Evolutionary conservation across 2,888 invertebrate genomes (phyloP).

Genomic region (Lasioglossum leucozonium): DNA sequence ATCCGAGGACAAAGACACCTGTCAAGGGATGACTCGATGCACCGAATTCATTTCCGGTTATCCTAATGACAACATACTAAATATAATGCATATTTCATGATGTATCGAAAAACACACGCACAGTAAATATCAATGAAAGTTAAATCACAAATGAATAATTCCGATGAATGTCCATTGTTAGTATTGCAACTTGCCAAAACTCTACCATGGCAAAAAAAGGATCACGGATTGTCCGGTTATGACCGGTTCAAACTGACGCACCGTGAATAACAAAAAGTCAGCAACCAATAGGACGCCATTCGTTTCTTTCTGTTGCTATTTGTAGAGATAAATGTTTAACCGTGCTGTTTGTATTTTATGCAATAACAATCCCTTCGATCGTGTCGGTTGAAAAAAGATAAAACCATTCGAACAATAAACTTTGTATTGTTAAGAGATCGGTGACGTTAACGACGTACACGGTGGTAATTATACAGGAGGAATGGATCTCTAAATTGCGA

Average conservation of each 20-base stretch:
- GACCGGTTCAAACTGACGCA: conserved; percentile 74
- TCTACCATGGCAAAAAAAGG: conserved; percentile 32
- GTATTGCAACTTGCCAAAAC: conserved; percentile 33
- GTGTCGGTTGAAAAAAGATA: not conserved
- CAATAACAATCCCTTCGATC: not conserved
- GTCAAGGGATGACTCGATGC: not conserved
- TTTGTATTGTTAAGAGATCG: conserved; percentile 3
- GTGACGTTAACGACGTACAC: not conserved
- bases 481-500: not conserved
- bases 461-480: not conserved
- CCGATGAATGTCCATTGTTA: not conserved
- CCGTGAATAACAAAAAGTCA: conserved; percentile 60
- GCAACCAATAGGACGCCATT: conserved; percentile 49
- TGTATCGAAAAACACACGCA: not conserved
- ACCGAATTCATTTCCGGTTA: not conserved
- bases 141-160: not conserved
- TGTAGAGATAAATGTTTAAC: conserved; percentile 4
- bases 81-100: not conserved
- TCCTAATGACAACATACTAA: not conserved
- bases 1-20: not conserved
- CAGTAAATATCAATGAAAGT: not conserved
- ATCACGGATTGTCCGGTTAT: conserved; percentile 72
- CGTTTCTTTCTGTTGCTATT: conserved; percentile 31
- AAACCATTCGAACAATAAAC: conserved; percentile 19
- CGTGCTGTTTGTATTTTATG: not conserved